phyloP scores from a whole-genome alignment of 2,888 invertebrate species.

The Limnephilus lunatus region DNA sequence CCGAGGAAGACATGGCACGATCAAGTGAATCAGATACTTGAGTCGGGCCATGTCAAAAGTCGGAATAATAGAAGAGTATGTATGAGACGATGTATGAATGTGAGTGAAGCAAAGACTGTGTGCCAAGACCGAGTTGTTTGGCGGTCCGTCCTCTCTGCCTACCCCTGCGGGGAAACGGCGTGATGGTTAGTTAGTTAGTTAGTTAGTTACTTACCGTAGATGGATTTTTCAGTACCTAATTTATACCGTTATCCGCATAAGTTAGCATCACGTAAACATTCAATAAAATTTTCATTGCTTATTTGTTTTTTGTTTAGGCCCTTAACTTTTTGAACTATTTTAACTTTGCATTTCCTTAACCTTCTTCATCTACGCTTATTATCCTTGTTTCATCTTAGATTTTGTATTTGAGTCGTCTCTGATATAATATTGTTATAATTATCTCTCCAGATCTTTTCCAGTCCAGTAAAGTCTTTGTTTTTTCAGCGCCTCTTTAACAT shows the following conservation, averaged over 20 bases:
- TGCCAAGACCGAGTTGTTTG: too few relatives aligned
- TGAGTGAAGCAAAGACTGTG: too few relatives aligned
- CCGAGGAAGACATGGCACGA: too few relatives aligned
- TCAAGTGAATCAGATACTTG: too few relatives aligned
- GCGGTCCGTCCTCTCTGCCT: too few relatives aligned
- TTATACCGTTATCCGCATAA: not conserved
- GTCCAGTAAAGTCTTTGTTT: conserved; percentile 33
- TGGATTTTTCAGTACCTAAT: not conserved
- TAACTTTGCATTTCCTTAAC: not conserved
- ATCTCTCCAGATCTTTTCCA: not conserved
- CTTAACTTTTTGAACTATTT: not conserved
- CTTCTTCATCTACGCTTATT: not conserved
- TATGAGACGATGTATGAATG: too few relatives aligned
- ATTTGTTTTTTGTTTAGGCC: not conserved
- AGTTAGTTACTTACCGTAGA: too few relatives aligned
- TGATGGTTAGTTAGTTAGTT: too few relatives aligned
- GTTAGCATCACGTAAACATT: not conserved
- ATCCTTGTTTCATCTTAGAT: not conserved
- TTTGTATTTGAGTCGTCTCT: not conserved
- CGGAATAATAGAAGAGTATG: too few relatives aligned
- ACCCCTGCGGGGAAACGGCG: too few relatives aligned
- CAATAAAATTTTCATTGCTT: not conserved
- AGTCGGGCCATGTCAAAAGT: too few relatives aligned
- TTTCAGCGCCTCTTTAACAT: conserved; percentile 21
- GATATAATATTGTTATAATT: not conserved